A percentile compares a stretch with the other conserved stretches of the same genome.
Evolutionary conservation across 2,113 vertebrate species (phyloP).

Genomic region (Pachycephala philippinensis): DNA sequence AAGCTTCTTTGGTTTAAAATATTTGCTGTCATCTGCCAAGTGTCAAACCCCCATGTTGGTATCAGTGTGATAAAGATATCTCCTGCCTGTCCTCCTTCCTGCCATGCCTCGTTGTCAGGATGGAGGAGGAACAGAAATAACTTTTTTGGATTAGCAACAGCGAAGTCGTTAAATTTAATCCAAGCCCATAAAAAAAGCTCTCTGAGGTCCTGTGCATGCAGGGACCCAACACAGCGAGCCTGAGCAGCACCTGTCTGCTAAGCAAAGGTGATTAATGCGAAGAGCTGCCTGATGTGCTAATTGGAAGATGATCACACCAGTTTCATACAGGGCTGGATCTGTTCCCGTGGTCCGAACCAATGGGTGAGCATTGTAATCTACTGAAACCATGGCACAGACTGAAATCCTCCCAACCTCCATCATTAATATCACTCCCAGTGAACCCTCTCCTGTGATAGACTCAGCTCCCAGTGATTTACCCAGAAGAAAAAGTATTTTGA

Average conservation of each 20-base stretch:
- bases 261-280: conserved; percentile 8
- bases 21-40: neutral
- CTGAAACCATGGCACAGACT: neutral
- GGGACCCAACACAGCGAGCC: neutral
- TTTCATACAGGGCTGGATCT: neutral
- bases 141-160: neutral
- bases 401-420: neutral
- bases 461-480: neutral
- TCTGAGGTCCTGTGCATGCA: neutral
- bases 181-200: neutral
- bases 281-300: neutral
- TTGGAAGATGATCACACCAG: neutral
- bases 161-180: neutral
- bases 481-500: conserved; percentile 12
- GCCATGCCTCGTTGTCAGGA: neutral
- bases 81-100: neutral
- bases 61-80: neutral
- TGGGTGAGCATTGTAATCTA: neutral
- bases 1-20: neutral
- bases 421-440: neutral
- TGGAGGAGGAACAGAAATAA: neutral
- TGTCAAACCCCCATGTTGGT: neutral
- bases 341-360: neutral
- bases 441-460: neutral
- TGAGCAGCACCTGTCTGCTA: neutral